A percentile compares a stretch with the other conserved stretches of the same genome.
These are phyloP conservation scores for Himalopsyche tibetana DNA, from an alignment of 2,888 invertebrate species.

Conservation along the genomic window DNA sequence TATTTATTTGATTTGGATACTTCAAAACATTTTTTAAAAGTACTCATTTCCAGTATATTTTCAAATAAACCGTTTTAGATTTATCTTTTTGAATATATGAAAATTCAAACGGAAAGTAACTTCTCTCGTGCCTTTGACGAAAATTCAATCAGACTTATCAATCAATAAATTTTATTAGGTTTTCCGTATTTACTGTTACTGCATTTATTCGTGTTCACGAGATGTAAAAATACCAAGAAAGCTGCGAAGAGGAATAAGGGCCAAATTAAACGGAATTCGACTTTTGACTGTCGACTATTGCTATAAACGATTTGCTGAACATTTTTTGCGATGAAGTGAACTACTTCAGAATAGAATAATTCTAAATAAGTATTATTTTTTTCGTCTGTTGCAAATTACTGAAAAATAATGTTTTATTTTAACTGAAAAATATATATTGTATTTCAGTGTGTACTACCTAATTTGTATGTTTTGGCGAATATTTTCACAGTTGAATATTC, in stretches of 20 bases:
- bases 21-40: no score
- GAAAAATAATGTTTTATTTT: no score
- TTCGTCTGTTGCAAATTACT: no score
- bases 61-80: background rate
- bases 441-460: no score
- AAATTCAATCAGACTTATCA: slow-evolving; percentile 42
- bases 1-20: no score
- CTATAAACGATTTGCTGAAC: no score
- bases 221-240: slow-evolving; percentile 25
- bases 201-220: slow-evolving; percentile 5
- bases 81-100: background rate
- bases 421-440: no score
- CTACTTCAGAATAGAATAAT: no score
- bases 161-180: slow-evolving; percentile 36
- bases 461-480: no score
- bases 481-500: no score
- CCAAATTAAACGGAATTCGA: background rate
- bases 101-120: background rate
- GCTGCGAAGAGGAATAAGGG: background rate
- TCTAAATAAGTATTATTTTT: no score
- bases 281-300: background rate
- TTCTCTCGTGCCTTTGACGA: slow-evolving; percentile 10
- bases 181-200: slow-evolving; percentile 27
- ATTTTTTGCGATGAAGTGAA: no score
- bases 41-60: background rate